A percentile compares a stretch with the other conserved stretches of the same genome.
Evolutionary conservation across 2,113 vertebrate species (phyloP).

Genomic region (Lophochroa leadbeateri): DNA sequence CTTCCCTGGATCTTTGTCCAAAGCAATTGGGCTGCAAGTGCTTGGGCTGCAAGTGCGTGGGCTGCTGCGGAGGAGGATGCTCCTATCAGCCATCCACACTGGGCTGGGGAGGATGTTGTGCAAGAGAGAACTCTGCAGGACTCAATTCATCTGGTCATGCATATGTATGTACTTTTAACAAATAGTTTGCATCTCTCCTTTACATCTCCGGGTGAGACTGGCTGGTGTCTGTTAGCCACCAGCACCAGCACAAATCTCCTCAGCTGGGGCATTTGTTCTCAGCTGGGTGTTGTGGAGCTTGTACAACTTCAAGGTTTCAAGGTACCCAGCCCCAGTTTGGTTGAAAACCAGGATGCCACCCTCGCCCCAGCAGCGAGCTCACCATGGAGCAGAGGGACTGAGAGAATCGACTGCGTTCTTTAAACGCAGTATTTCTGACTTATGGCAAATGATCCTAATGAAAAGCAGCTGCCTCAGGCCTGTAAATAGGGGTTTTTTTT

Average conservation of each 20-base stretch:
- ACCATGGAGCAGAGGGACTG: background rate
- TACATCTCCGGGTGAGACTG: fast-evolving
- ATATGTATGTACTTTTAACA: background rate
- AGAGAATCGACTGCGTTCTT: background rate
- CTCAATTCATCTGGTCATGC: fast-evolving
- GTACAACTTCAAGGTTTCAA: background rate
- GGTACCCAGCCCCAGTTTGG: background rate
- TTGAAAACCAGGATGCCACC: too few relatives aligned
- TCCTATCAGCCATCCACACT: fast-evolving
- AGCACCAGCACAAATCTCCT: background rate
- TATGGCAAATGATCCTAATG: background rate
- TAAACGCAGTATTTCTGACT: background rate
- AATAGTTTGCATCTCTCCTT: background rate
- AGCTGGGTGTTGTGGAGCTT: background rate
- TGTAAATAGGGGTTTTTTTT: background rate
- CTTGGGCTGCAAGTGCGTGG: background rate
- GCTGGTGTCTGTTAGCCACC: background rate
- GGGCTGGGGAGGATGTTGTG: background rate
- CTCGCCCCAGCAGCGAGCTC: background rate
- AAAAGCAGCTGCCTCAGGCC: background rate
- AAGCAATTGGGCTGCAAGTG: background rate
- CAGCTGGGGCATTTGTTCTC: background rate
- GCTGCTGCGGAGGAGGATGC: background rate
- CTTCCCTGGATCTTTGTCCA: background rate
- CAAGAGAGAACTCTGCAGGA: background rate